Percentiles rank a stretch among this genome's conserved stretches.
phyloP scores from a whole-genome alignment of 1,140 invertebrate species.

The Globodera ellingtonae region DNA sequence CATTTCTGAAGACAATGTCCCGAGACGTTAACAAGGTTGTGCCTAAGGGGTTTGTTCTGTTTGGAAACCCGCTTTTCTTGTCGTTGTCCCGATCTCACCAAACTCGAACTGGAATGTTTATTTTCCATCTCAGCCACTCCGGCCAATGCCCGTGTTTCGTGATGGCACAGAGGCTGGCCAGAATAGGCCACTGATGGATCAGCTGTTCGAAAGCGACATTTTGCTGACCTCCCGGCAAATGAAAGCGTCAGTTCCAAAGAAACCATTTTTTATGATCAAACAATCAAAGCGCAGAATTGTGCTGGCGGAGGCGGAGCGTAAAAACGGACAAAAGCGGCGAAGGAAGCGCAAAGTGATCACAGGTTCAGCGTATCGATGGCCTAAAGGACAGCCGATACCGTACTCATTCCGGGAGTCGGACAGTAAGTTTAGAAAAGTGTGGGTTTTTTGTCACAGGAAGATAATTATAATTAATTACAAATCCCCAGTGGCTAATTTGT shows the following conservation, averaged over 20 bases:
- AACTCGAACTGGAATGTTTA: neutral
- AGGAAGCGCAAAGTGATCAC: slow-evolving; percentile 62
- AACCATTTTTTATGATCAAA: slow-evolving; percentile 19
- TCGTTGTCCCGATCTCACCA: too few relatives aligned
- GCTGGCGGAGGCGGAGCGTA: slow-evolving; percentile 54
- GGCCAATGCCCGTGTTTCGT: slow-evolving; percentile 40
- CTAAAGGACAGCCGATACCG: slow-evolving; percentile 53
- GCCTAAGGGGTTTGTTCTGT: slow-evolving; percentile 2
- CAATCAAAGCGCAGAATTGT: slow-evolving; percentile 42
- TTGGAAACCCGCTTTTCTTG: too few relatives aligned
- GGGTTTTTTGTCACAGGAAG: neutral
- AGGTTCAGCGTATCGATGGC: slow-evolving; percentile 58
- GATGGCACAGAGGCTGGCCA: slow-evolving; percentile 49
- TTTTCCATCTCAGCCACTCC: slow-evolving; percentile 39
- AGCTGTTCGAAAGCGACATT: slow-evolving; percentile 53
- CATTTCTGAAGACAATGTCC: slow-evolving; percentile 52
- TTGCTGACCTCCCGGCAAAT: slow-evolving; percentile 49
- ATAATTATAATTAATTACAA: too few relatives aligned
- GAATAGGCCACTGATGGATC: slow-evolving; percentile 54
- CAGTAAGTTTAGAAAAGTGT: slow-evolving; percentile 35
- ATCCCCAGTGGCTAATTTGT: neutral
- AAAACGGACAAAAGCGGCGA: slow-evolving; percentile 35
- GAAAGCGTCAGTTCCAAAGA: slow-evolving; percentile 41
- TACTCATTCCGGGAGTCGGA: slow-evolving; percentile 57
- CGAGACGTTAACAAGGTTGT: slow-evolving; percentile 38